Base-by-base conservation (phyloP, 2,113 vertebrate species). In the Xerus inauris region DNA sequence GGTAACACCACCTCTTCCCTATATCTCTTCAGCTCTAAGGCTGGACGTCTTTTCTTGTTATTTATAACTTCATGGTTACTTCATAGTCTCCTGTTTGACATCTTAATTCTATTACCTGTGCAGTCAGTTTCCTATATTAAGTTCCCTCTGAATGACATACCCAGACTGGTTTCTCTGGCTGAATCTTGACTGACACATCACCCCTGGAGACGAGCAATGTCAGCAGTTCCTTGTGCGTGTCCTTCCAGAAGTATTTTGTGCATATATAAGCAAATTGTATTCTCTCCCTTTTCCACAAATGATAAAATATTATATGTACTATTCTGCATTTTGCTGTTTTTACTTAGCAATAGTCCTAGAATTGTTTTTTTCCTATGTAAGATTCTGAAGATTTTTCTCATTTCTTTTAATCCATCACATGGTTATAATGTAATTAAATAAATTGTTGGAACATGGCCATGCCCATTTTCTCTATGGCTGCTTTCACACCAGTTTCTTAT, bases 361-460 rank as follows among this genome's bases (percentile, higher is more conserved):
- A 35, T 80, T 62, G 7, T 62, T 62, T 62, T 92, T 85, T 38
- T 71, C 69, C 49, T 62, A 40, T 47, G 22, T 72, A 85, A 59
- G 40, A 87, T 71, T 95, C n/a, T 73, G 77, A 91, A 83, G 38
- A 71, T 57, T 84, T 77, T 95, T 28, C 12, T 65, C 47, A 93
- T 93, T 93, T 16, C 38, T 95, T 83, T 93, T 54, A 72, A 71
- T 79, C 28, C 28, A 57, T 91, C 62, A 65, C 16, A 71, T 76
- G 16, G 24, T 67, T 71, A 51, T 80, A 82, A 35, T 35, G 35
- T 40, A 87, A 40, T 77, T 93, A 90, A 94, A 77, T 79, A 91
- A 83, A 94, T 94, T 91, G 30, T 87, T 90, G 79, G 32, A 91
- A 91, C 9, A 77, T 19, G 82, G 12, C 5, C 32, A 67, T 59